Evolutionary conservation across 2,888 invertebrate genomes (phyloP), one percentile per base, ranked within the genome.

Genomic region (Apamea epomidion): DNA sequence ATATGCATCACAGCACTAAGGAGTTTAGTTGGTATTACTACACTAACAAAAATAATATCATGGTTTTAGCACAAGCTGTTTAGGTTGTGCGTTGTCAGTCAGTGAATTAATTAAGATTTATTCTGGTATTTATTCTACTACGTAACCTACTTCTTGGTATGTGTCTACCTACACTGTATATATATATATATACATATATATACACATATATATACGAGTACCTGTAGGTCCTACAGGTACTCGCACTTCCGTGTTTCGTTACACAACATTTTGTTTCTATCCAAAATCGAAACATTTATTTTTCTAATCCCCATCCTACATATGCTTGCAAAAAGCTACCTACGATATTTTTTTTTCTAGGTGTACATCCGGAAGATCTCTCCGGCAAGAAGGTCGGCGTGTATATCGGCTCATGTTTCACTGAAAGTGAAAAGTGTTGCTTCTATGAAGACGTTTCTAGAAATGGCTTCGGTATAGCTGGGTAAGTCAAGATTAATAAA

Each of bases 351-450:
- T 48, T 79, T 37, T 81, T 85, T 90, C 7, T 86, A 97, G 97
- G 97, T 90, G 93, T 95, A 12, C 97, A 98, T 92, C 98, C 98
- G 1, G 94, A 96, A 51, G 96, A 93, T 16, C 88, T 95, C 0
- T 91, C 89, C 60, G 98, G 98, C 16, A 97, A 96, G 68, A 97
- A 97, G 86, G 97, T 98, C 0, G 97, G 94, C 0, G 95, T 96
- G 3, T 96, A 92, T 80, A 87, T 94, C 2, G 95, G 94, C 5
- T 84, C 97, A 70, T 97, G 97, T 87, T 97, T 97, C 69, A 97
- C 98, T 1, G 98, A 98, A 91, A 96, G 97, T 12, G 97, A 97
- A 88, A 97, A 97, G 80, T 97, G 96, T 25, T 96, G 97, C 90
- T 93, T 93, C 78, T 94, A 93, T 75, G 89, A 88, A 0, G 81